These are phyloP conservation scores for Chelon auratus DNA, from an alignment of 2,797 vertebrate genomes.

Conservation along the genomic window DNA sequence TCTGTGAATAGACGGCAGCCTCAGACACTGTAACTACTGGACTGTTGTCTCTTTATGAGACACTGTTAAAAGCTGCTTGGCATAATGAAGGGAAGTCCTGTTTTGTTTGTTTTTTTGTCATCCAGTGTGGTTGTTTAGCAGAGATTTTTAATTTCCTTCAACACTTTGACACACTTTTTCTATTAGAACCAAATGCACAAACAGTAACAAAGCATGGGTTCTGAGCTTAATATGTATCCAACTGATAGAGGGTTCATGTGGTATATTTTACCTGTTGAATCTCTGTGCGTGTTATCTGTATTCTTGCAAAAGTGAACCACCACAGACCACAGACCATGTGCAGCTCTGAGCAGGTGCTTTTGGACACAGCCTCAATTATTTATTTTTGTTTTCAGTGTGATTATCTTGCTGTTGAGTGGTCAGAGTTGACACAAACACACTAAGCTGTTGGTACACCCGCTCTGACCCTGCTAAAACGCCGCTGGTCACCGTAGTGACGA, in stretches of 20 bases:
- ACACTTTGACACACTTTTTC: constrained; percentile 22
- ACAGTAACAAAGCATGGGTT: neutral
- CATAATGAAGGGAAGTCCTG: neutral
- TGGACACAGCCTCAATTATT: constrained; percentile 37
- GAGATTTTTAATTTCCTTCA: constrained; percentile 35
- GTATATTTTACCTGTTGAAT: neutral
- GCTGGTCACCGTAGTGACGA: constrained; percentile 68
- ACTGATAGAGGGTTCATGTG: neutral
- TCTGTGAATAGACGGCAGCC: constrained; percentile 58
- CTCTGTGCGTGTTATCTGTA: neutral
- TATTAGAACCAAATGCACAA: no score
- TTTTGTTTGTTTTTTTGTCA: constrained; percentile 22
- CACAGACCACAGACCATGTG: neutral
- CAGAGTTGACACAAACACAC: constrained; percentile 59
- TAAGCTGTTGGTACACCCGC: constrained; percentile 70
- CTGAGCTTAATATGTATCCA: neutral
- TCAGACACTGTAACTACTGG: constrained; percentile 63
- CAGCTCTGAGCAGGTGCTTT: constrained; percentile 16
- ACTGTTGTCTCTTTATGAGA: constrained; percentile 51
- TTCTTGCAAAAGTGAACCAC: constrained; percentile 5
- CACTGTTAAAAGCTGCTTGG: constrained; percentile 20
- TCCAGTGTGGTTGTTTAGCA: neutral
- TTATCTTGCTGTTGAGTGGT: constrained; percentile 56
- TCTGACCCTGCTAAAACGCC: constrained; percentile 75
- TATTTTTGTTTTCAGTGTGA: constrained; percentile 24